phyloP scores from a whole-genome alignment of 1,140 invertebrate genomes.

The Brachionus sp. region DNA sequence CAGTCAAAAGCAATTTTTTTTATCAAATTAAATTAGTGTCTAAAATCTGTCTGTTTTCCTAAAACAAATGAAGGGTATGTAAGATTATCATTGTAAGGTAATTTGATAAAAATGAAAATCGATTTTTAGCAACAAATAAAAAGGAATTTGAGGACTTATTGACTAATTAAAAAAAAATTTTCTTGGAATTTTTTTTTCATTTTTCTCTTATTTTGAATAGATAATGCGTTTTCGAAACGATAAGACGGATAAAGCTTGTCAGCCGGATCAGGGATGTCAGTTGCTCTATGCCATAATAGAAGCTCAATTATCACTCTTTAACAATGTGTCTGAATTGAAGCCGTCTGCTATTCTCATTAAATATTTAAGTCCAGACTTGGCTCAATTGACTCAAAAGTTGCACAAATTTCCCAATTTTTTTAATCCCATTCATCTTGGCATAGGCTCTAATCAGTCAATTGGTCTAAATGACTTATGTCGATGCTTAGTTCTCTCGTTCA shows the following conservation, averaged over 20 bases:
- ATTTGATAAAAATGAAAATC: not conserved
- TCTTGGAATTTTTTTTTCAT: not conserved
- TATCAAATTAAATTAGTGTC: not conserved
- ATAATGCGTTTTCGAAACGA: not conserved
- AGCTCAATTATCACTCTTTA: not conserved
- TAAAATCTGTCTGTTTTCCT: too few relatives aligned
- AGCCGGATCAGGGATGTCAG: not conserved
- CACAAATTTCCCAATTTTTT: not conserved
- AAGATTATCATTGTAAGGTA: not conserved
- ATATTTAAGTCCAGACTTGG: not conserved
- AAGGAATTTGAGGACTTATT: not conserved
- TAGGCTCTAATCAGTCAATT: not conserved
- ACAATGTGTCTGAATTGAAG: not conserved
- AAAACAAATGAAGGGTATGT: too few relatives aligned
- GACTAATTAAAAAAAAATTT: not conserved
- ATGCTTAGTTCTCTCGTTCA: not conserved
- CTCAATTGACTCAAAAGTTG: not conserved
- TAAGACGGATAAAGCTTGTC: not conserved
- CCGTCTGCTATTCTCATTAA: not conserved
- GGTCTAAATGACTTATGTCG: not conserved
- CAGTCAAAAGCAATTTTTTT: not conserved
- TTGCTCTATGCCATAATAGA: not conserved
- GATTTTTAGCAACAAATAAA: not conserved
- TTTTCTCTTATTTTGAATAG: not conserved
- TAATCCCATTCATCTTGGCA: not conserved